A percentile compares a stretch with the other conserved stretches of the same genome.
phyloP scores from a whole-genome alignment of 2,888 invertebrate genomes.

The Platerodrilus igneus region DNA sequence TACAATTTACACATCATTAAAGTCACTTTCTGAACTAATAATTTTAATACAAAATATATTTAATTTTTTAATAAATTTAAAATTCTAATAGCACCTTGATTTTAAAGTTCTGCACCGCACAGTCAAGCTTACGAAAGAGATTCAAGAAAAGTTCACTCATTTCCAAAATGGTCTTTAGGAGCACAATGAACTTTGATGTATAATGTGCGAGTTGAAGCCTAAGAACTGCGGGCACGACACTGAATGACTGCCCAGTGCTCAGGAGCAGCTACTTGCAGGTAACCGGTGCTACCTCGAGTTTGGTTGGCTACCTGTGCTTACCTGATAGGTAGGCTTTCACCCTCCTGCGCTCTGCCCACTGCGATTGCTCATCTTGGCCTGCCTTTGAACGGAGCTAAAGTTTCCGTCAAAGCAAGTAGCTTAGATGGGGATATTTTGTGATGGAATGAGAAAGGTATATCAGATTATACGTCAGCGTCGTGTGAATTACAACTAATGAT shows the following conservation, averaged over 20 bases:
- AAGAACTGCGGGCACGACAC: slow-evolving; percentile 47
- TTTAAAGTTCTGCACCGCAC: too few relatives aligned
- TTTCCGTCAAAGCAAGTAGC: slow-evolving; percentile 18
- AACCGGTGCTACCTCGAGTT: slow-evolving; percentile 45
- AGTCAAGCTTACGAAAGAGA: too few relatives aligned
- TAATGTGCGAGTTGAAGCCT: slow-evolving; percentile 41
- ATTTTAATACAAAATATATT: too few relatives aligned
- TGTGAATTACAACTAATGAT: slow-evolving; percentile 19
- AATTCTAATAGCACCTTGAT: too few relatives aligned
- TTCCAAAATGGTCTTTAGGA: slow-evolving; percentile 8
- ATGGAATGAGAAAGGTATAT: slow-evolving; percentile 10
- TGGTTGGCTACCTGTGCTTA: slow-evolving; percentile 48
- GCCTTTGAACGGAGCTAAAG: slow-evolving; percentile 17
- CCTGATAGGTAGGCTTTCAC: slow-evolving; percentile 47
- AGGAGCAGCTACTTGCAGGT: slow-evolving; percentile 45
- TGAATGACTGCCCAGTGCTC: slow-evolving; percentile 46
- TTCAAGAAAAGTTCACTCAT: too few relatives aligned
- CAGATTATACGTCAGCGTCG: slow-evolving; percentile 13
- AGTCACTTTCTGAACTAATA: too few relatives aligned
- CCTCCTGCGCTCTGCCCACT: slow-evolving; percentile 45
- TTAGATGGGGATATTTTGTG: slow-evolving; percentile 4
- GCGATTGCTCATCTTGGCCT: slow-evolving; percentile 40
- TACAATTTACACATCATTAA: too few relatives aligned
- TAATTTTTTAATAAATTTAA: too few relatives aligned
- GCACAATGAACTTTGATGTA: slow-evolving; percentile 8